Evolutionary conservation across 2,888 invertebrate genomes (phyloP), one percentile per base, ranked within the genome.

Genomic region (Sarcophaga caerulescens): DNA sequence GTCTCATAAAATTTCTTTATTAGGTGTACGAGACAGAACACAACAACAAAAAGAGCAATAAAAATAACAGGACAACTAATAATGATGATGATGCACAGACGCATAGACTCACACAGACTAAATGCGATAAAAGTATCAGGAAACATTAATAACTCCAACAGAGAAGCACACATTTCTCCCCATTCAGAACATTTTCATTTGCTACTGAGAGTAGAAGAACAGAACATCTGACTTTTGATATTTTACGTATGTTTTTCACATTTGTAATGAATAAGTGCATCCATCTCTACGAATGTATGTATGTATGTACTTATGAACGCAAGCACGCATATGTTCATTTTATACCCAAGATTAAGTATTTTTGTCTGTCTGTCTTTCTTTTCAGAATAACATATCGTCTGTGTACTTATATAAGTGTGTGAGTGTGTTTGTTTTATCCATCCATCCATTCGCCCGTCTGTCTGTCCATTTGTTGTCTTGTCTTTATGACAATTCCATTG

Each of bases 141-240:
- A 86, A 84, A 81, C 81, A 84, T 86, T 84, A 81, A 84, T 84
- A 86, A 84, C 81, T 86, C 52, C 52, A 17, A 52, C 52, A 35
- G 35, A 35, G 35, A 35, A 35, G 35, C 35, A 35, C 10, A 8
- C 10, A 35, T 10, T 2, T 35, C 35, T 35, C 10, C 10, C 35
- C 35, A 10, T 35, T 35, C 10, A 35, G 8, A 1, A 35, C 10
- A 35, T 17, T 17, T 52, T 52, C 17, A 52, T 12, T 14, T 52
- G 52, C 12, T 52, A 52, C 17, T 45, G 19, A 19, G 35, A 44
- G 44, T 66, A 14, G 10, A 52, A 17, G 52, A 4, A 52, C 52
- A 52, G 5, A 17, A 52, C 17, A 14, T 52, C 52, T 52, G 12
- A 52, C 17, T 60, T 5, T 60, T 12, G 17, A 60, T n/a, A 60